Percentiles rank a stretch among this genome's conserved stretches.
phyloP scores from a whole-genome alignment of 35 echinoderm and acorn worm genomes.

The Eucidaris tribuloides region DNA sequence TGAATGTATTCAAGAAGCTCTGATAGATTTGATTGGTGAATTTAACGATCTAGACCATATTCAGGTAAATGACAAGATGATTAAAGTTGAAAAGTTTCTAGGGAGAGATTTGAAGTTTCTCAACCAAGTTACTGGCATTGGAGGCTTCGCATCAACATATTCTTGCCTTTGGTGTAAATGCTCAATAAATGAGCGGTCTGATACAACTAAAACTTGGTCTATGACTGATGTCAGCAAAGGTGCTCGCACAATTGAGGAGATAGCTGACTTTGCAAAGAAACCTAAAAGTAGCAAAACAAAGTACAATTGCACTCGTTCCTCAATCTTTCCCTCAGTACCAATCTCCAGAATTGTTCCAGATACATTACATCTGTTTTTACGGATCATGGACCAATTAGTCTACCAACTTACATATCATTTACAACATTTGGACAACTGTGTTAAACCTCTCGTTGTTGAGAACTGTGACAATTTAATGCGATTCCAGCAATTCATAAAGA shows the following conservation, averaged over 20 bases:
- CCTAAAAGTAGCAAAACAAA: conserved; percentile 46
- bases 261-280: conserved; percentile 47
- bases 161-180: conserved; percentile 77
- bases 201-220: conserved; percentile 52
- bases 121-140: conserved; percentile 43
- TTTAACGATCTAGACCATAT: conserved; percentile 46
- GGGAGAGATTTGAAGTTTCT: too few relatives aligned
- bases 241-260: conserved; percentile 56
- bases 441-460: too few relatives aligned
- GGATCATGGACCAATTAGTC: conserved; percentile 67
- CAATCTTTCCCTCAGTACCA: conserved; percentile 53
- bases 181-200: conserved; percentile 32
- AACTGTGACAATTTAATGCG: too few relatives aligned
- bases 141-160: conserved; percentile 37
- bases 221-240: conserved; percentile 57
- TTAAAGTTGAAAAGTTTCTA: conserved; percentile 47
- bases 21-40: conserved; percentile 44
- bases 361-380: conserved; percentile 53
- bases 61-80: conserved; percentile 16
- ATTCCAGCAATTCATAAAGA: too few relatives aligned
- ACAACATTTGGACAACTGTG: conserved; percentile 26
- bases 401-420: conserved; percentile 52
- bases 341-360: conserved; percentile 49
- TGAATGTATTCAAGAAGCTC: conserved; percentile 30
- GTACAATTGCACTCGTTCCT: conserved; percentile 43